Conservation (phyloP, 1,140 invertebrate genomes). For the Eciton burchellii region DNA sequence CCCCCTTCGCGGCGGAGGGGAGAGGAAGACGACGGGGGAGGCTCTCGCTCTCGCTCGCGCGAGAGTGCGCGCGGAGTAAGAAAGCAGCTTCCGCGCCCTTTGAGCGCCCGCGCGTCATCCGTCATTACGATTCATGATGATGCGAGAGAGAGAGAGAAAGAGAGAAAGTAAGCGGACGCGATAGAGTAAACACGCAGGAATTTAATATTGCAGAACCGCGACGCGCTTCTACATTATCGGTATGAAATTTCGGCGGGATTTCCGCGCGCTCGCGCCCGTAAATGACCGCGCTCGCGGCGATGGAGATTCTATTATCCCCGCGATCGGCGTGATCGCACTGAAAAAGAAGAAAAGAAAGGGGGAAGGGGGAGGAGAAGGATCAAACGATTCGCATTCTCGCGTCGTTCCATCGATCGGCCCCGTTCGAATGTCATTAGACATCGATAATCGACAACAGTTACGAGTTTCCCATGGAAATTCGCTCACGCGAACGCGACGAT, state of each 20-base stretch:
- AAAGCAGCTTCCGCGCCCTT: neutral
- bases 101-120: slow-evolving; percentile 7
- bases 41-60: no score
- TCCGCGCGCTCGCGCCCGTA: slow-evolving; percentile 12
- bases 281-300: slow-evolving; percentile 8
- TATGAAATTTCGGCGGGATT: slow-evolving; percentile 54
- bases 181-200: slow-evolving; percentile 51
- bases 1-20: no score
- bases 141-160: no score
- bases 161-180: neutral
- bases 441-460: no score
- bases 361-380: neutral
- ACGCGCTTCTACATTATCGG: slow-evolving; percentile 40
- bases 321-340: slow-evolving; percentile 11
- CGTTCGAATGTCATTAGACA: no score
- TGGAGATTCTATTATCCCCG: slow-evolving; percentile 27
- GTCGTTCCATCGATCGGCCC: no score
- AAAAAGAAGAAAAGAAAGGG: slow-evolving; percentile 10
- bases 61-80: neutral
- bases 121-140: slow-evolving; percentile 37
- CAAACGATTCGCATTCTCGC: no score
- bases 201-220: slow-evolving; percentile 39
- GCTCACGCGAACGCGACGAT: no score
- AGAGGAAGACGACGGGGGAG: no score
- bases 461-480: no score